Base-by-base conservation (phyloP, 2,113 vertebrate genomes). In the Petaurus breviceps region DNA sequence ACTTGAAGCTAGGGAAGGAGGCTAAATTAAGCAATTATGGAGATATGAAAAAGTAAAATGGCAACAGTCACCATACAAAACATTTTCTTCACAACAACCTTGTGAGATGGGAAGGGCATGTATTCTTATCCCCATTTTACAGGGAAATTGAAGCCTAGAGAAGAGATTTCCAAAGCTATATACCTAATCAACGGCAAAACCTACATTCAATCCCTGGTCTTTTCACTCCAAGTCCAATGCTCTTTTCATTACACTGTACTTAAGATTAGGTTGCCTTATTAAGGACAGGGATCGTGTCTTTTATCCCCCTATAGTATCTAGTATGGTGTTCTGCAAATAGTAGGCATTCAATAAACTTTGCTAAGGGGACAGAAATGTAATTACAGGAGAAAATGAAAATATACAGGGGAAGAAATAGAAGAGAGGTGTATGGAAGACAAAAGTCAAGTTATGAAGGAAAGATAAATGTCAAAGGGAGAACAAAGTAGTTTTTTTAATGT, bases 1-100 rank as follows among this genome's bases (percentile, higher is more conserved):
- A 91, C 46, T 52, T 61, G 55, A 97, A 96, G 89, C 52, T 37
- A 95, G 51, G 91, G 68, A 8, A 92, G 61, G 92, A 95, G 91
- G 23, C n/a, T 84, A 91, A 94, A 90, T 16, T 92, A 95, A 57
- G 43, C 47, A 96, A 93, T 11, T 49, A 89, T 53, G 10, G 3
- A 96, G 90, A 91, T 94, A 26, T 89, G 54, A 96, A 46, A 95
- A 95, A 55, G 57, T 90, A 77, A 96, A 51, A 90, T 49, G 12
- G 0, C 8, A 92, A 37, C 7, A 94, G 90, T 1, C 19, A 2
- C n/a, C 23, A 1, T 43, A 23, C n/a, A 77, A n/a, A 68, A 68
- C 14, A 77, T 77, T 19, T 77, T 77, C 61, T 77, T 77, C 61
- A 77, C 61, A 68, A 77, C 37, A n/a, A n/a, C 61, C 37, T 84